Conservation (phyloP, 1,140 invertebrate species). For the Tribolium castaneum region DNA sequence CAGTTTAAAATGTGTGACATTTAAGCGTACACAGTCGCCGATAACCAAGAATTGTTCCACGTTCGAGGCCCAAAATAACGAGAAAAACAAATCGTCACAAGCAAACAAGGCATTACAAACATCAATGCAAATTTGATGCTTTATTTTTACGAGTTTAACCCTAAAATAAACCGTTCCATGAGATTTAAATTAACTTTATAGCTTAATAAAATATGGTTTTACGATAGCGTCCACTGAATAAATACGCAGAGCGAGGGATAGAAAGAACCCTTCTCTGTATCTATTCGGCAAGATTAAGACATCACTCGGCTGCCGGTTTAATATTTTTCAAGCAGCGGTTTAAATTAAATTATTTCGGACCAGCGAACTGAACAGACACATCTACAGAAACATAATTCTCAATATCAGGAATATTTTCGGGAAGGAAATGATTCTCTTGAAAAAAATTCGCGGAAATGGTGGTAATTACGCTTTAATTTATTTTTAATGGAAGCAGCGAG, state of each 20-base stretch:
- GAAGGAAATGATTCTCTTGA: neutral
- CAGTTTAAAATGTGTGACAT: constrained; percentile 20
- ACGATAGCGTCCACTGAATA: constrained; percentile 5
- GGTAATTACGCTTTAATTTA: neutral
- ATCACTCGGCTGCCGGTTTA: neutral
- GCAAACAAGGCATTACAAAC: constrained; percentile 18
- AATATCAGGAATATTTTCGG: neutral
- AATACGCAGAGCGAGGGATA: neutral
- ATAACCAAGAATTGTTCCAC: constrained; percentile 10
- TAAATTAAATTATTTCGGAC: constrained; percentile 14
- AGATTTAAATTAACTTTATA: constrained; percentile 25
- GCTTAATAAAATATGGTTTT: constrained; percentile 38
- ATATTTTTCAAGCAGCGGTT: neutral
- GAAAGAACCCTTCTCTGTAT: neutral
- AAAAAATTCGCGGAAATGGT: constrained; percentile 8
- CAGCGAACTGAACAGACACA: neutral
- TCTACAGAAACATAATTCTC: neutral
- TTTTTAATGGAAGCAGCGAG: neutral
- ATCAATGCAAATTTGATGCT: constrained; percentile 27
- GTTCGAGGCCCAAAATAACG: neutral
- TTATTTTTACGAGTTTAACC: constrained; percentile 33
- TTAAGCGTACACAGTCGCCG: neutral
- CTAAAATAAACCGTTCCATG: constrained; percentile 20
- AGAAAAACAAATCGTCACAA: constrained; percentile 16
- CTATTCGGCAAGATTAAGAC: neutral